Evolutionary conservation across 2,888 invertebrate genomes (phyloP).

Genomic region (Ctenicera cuprea): DNA sequence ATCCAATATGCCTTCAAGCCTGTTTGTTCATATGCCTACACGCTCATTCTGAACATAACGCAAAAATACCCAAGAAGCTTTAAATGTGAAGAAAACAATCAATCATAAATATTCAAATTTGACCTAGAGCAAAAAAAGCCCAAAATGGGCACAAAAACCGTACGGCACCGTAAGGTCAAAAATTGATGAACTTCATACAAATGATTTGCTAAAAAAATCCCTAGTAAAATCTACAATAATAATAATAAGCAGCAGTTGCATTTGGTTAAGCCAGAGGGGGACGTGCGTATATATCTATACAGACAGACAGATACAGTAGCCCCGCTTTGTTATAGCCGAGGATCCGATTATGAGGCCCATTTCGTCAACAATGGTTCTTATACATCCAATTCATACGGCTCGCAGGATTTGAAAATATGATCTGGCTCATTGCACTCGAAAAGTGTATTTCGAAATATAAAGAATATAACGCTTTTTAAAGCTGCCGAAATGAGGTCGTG

Average conservation of each 20-base stretch:
- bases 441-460: conserved; percentile 67
- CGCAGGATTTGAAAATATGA: conserved; percentile 71
- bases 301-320: conserved; percentile 67
- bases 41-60: neutral
- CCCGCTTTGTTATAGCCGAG: conserved; percentile 65
- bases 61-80: too few relatives aligned
- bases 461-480: conserved; percentile 62
- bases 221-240: conserved; percentile 14
- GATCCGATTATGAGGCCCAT: conserved; percentile 70
- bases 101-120: conserved; percentile 33
- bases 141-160: conserved; percentile 9
- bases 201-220: conserved; percentile 19
- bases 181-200: neutral
- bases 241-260: conserved; percentile 46
- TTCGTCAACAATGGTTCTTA: conserved; percentile 64
- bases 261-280: conserved; percentile 53
- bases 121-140: neutral
- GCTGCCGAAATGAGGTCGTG: conserved; percentile 64
- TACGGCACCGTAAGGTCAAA: neutral
- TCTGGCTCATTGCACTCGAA: conserved; percentile 71
- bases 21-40: neutral
- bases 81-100: neutral
- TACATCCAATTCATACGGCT: conserved; percentile 66
- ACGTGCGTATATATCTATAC: conserved; percentile 47
- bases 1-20: neutral